A percentile compares a stretch with the other conserved stretches of the same genome.
phyloP scores from a whole-genome alignment of 35 echinoderm and acorn worm genomes.

The Strongylocentrotus purpuratus region DNA sequence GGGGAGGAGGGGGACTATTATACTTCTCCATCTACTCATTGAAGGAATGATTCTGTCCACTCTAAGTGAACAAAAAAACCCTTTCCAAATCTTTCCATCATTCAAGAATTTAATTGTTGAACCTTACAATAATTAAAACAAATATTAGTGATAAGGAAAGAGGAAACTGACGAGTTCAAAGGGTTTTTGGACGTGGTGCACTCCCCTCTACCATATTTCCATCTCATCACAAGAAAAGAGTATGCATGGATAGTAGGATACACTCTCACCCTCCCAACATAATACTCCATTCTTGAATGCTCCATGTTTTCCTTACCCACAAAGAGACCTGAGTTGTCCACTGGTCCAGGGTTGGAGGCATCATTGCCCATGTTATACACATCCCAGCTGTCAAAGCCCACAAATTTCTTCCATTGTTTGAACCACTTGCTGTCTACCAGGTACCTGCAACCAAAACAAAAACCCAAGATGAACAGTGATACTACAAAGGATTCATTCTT shows the following conservation, averaged over 20 bases:
- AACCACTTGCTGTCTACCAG: constrained; percentile 96
- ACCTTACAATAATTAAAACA: too few species aligned
- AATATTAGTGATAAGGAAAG: too few species aligned
- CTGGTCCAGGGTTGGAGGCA: constrained; percentile 80
- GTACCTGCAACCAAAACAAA: constrained; percentile 64
- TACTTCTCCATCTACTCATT: too few species aligned
- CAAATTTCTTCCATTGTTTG: constrained; percentile 99
- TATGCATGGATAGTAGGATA: not conserved
- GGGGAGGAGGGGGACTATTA: too few species aligned
- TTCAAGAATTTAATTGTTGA: too few species aligned
- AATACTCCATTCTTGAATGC: not conserved
- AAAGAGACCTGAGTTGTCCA: constrained; percentile 95
- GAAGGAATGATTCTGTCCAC: too few species aligned
- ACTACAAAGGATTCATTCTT: too few species aligned
- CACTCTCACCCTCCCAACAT: not conserved
- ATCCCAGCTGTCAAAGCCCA: constrained; percentile 97
- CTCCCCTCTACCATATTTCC: not conserved
- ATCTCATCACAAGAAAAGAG: not conserved
- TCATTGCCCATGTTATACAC: constrained; percentile 86
- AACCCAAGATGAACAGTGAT: not conserved
- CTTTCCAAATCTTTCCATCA: too few species aligned
- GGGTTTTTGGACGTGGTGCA: not conserved
- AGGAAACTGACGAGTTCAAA: too few species aligned
- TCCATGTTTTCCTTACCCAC: constrained; percentile 61
- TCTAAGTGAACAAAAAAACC: too few species aligned